Evolutionary conservation across 2,888 invertebrate species (phyloP).

Genomic region (Panzeria rudis): DNA sequence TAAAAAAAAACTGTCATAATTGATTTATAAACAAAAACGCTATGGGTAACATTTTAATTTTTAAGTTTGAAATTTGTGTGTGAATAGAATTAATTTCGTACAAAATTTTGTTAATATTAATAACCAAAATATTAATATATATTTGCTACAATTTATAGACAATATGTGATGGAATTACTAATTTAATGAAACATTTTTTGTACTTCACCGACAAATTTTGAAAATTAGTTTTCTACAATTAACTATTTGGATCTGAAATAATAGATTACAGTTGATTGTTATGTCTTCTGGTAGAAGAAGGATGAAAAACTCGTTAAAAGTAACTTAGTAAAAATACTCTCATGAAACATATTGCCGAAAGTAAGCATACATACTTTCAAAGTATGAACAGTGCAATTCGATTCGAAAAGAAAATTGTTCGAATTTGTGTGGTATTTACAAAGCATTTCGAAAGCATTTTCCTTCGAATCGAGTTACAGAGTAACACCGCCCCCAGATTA

Average conservation of each 20-base stretch:
- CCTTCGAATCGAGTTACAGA: too few species aligned
- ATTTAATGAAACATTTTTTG: not conserved
- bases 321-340: too few species aligned
- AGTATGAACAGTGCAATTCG: too few species aligned
- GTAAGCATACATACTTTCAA: too few species aligned
- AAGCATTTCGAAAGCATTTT: too few species aligned
- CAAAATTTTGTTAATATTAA: not conserved
- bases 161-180: conserved; percentile 16
- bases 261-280: not conserved
- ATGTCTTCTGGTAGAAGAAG: not conserved
- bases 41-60: conserved; percentile 14
- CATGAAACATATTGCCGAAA: too few species aligned
- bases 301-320: too few species aligned
- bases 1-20: conserved; percentile 53
- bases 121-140: not conserved
- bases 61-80: conserved; percentile 14
- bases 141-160: conserved; percentile 12
- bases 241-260: not conserved
- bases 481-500: too few species aligned
- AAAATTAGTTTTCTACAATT: not conserved
- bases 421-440: too few species aligned
- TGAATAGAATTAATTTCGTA: conserved; percentile 34
- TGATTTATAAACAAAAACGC: conserved; percentile 63
- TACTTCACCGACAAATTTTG: conserved; percentile 11
- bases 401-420: too few species aligned